Percentiles rank a stretch among this genome's conserved stretches.
Conservation (phyloP, 37 sponge, comb jelly and placozoan genomes). For the Bolinopsis microptera region DNA sequence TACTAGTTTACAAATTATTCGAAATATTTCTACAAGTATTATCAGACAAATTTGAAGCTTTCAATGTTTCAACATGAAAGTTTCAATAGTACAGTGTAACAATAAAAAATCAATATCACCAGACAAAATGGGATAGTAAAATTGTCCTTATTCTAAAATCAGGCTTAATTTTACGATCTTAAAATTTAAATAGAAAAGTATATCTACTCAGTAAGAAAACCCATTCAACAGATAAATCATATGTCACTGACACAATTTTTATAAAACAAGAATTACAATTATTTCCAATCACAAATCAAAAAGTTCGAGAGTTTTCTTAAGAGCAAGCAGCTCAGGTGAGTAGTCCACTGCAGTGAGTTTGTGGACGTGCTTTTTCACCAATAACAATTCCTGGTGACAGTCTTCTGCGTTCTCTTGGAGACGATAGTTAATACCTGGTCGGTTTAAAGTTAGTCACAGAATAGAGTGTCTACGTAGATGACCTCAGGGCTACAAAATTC, state of each 20-base stretch:
- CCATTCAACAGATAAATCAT: too few species aligned
- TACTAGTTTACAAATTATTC: background rate
- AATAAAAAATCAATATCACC: background rate
- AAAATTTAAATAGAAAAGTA: background rate
- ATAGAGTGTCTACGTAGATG: background rate
- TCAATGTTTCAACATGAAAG: background rate
- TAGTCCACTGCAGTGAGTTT: background rate
- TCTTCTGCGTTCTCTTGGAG: background rate
- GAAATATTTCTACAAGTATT: background rate
- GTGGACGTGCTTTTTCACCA: background rate
- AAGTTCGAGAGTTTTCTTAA: conserved; percentile 48
- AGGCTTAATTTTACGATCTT: background rate
- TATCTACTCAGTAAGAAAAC: background rate
- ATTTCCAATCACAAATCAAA: conserved; percentile 7
- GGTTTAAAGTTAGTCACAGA: background rate
- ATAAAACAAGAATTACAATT: too few species aligned
- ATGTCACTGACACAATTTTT: background rate
- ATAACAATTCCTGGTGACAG: background rate
- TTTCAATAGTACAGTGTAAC: background rate
- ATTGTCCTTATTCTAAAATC: background rate
- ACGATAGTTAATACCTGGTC: background rate
- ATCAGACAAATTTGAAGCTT: background rate
- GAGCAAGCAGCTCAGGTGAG: conserved; percentile 6
- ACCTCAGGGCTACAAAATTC: background rate
- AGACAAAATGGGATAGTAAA: background rate